Base-by-base conservation (phyloP, 2,797 vertebrate species). In the Enteromius fasciolatus region DNA sequence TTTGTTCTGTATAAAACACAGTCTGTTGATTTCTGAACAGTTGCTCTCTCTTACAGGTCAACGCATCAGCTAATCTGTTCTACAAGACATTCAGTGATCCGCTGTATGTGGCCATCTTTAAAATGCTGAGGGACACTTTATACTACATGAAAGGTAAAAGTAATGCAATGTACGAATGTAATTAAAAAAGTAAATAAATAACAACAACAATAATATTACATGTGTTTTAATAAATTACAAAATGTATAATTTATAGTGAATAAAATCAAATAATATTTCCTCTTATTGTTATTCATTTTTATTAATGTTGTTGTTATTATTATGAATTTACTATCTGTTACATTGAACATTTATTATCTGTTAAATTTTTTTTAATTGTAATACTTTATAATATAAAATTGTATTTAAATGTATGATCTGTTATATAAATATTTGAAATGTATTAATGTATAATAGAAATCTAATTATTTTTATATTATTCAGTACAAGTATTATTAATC, bases 111-210 rank as follows among this genome's bases (percentile, higher is more conserved):
- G 95, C 96, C 83, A 95, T 97, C 79, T 99, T 99, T 90, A 99
- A 99, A 91, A 98, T 99, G 98, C 92, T 99, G 12, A 95, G 98
- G 85, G 98, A 99, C 90, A 97, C 96, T 0, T 89, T 99, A 61
- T 97, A 99, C 88, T 96, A 97, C 82, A 92, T 98, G 93, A 98
- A 97, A 95, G 98, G 98, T 98, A 90, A 87, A 36, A 36, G 5
- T 23, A n/a, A n/a, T n/a, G n/a, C n/a, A 44, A 23, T 44, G 5
- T 6, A n/a, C n/a, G 4, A 2, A 41, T 68, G 41, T 0, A 1
- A 28, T 44, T 64, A 0, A 12, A 33, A 67, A 36, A 4, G 0
- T 31, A n/a, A n/a, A n/a, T n/a, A n/a, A 31, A 31, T 3, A 31
- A 31, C 31, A 31, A 31, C 31, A 31, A 31, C 3, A 31, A 31